Base-by-base conservation (phyloP, 2,113 vertebrate species). In the Mesembrinibis cayennensis region DNA sequence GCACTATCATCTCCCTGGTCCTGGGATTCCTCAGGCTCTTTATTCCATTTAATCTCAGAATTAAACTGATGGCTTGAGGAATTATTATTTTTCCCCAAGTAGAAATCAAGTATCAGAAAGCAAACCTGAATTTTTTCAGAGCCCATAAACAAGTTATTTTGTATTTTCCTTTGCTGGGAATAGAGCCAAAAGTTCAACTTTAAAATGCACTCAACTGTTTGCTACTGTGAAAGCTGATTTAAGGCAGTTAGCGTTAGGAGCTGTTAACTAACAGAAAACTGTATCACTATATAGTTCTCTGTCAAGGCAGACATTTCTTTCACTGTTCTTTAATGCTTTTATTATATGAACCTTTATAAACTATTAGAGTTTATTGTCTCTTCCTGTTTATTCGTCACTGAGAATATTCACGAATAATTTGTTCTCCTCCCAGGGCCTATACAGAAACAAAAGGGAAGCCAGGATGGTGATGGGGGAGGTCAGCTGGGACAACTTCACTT, bases 131-230 rank as follows among this genome's bases (percentile, higher is more conserved):
- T 32, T 66, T 70, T 83, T 81, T 82, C 62, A 71, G 50, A 90
- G 29, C 47, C 50, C 20, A 47, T 67, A 42, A 96, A 65, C 49
- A 82, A 91, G 61, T 82, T 27, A 38, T 56, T 90, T 86, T 72
- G 4, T 53, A 45, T 55, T 47, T 55, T 80, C 71, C 32, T 88
- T 87, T 77, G 13, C 58, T 76, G 78, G 70, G 50, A 87, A 55
- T 38, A 96, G 74, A 96, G 78, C 70, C 94, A 96, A 84, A 89
- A 85, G 65, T 71, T 84, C 78, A 71, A 67, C 61, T 94, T 92
- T 38, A 82, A 87, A 93, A 69, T 44, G 36, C 65, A 74, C 44
- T 84, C 61, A 91, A 40, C 29, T 80, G 2, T 53, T 91, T 59
- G 18, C 69, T 83, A 34, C 85, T 89, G 90, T 45, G 66, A 50